Evolutionary conservation across 2,797 vertebrate species (phyloP).

Genomic region (Peromyscus eremicus): DNA sequence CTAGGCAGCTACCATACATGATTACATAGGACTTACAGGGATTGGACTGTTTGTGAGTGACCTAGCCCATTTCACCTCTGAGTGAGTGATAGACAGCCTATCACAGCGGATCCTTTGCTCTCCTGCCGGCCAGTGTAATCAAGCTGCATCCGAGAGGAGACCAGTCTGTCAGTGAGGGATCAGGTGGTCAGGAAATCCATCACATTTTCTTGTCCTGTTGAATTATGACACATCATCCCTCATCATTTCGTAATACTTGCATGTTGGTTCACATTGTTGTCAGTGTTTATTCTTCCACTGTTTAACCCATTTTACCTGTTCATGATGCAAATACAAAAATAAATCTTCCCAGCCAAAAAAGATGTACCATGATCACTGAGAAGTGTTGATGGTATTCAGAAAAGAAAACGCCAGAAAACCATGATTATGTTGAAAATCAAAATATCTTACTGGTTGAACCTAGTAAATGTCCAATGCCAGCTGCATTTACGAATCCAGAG

Average conservation of each 20-base stretch:
- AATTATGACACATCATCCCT: conserved; percentile 82
- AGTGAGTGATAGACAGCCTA: background rate
- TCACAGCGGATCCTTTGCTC: conserved; percentile 48
- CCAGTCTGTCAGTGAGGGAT: conserved; percentile 80
- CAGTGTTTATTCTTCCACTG: conserved; percentile 73
- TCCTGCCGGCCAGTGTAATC: conserved; percentile 57
- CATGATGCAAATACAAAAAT: conserved; percentile 65
- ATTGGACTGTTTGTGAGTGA: background rate
- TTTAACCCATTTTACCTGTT: conserved; percentile 73
- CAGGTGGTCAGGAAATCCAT: conserved; percentile 84
- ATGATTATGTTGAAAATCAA: background rate
- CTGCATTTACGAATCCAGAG: background rate
- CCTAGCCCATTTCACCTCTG: background rate
- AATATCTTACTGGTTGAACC: background rate
- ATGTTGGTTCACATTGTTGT: conserved; percentile 76
- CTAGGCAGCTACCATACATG: background rate
- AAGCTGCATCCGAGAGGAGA: conserved; percentile 72
- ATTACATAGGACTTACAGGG: background rate
- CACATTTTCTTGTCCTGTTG: conserved; percentile 83
- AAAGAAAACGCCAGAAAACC: background rate
- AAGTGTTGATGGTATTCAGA: background rate
- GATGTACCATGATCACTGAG: background rate
- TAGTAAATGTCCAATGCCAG: background rate
- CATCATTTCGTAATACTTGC: conserved; percentile 80
- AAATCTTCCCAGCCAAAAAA: conserved; percentile 71